Base-by-base conservation (phyloP, 2,888 invertebrate genomes). In the Notodonta dromedarius region DNA sequence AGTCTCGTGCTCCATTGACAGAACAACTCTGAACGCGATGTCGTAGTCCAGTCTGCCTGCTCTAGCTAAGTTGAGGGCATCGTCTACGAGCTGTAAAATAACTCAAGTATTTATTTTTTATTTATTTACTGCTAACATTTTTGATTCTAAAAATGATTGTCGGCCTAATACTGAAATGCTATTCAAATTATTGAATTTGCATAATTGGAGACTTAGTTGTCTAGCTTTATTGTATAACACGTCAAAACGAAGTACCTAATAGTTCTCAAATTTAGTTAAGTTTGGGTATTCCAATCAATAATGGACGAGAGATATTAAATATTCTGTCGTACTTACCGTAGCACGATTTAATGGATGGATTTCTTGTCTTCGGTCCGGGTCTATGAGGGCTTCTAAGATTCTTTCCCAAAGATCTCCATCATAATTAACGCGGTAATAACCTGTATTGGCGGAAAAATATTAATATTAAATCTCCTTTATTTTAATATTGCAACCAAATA, bases 261-360 rank as follows among this genome's bases (percentile, higher is more conserved):
- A n/a, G n/a, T n/a, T n/a, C n/a, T n/a, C n/a, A n/a, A n/a, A n/a
- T 24, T 24, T 1, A 24, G 24, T 24, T 24, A 24, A 24, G 24
- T 24, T 24, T 24, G 24, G 24, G 24, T 24, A 24, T 24, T 24
- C 24, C 24, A 24, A 24, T 24, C 24, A 24, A 24, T 2, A 2
- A 24, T 24, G 24, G 24, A 24, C 24, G 24, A 24, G 24, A 24
- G 24, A 24, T 24, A 24, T 24, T 24, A 24, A 24, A 24, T 24
- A 24, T 24, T 24, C 24, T 24, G 24, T 0, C 35, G n/a, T 14
- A 70, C 85, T 82, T 79, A 93, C 93, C 39, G 88, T 84, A 5
- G 96, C 97, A 61, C 97, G 92, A 80, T 97, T 97, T 24, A 96
- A 94, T 0, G 95, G 94, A 74, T 96, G 94, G 59, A 97, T 96